These are phyloP conservation scores for Aphrocallistes beatrix DNA, from an alignment of 37 sponge, comb jelly and placozoan genomes.

Conservation along the genomic window DNA sequence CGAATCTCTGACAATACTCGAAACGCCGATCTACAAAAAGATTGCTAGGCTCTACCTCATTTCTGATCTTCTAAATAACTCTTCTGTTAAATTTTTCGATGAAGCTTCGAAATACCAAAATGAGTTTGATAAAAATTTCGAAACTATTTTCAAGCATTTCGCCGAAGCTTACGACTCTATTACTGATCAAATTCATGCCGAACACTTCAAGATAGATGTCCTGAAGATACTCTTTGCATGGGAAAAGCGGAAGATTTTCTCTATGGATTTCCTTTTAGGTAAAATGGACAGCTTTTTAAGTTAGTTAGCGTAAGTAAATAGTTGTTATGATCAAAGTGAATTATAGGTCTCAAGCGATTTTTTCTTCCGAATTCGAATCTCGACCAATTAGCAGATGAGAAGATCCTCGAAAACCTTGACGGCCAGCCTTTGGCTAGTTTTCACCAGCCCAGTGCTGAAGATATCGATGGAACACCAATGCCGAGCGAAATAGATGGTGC, in stretches of 20 bases:
- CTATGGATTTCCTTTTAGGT: not conserved
- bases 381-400: not conserved
- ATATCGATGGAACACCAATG: not conserved
- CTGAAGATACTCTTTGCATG: not conserved
- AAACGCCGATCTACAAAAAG: slow-evolving; percentile 73
- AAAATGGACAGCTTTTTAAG: not conserved
- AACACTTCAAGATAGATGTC: slow-evolving; percentile 10
- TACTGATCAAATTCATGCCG: not conserved
- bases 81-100: slow-evolving; percentile 37
- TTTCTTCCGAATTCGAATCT: not conserved
- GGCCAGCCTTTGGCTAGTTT: not conserved
- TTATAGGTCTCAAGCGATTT: not conserved
- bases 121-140: slow-evolving; percentile 31
- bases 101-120: slow-evolving; percentile 54
- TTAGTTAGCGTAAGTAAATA: not conserved
- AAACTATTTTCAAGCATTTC: not conserved
- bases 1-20: slow-evolving; percentile 73
- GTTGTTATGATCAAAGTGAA: not conserved
- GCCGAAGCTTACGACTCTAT: not conserved
- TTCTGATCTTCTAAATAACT: slow-evolving; percentile 84
- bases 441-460: not conserved
- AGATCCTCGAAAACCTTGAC: not conserved
- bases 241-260: not conserved
- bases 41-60: slow-evolving; percentile 75
- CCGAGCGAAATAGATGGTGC: not conserved